A percentile compares a stretch with the other conserved stretches of the same genome.
Conservation (phyloP, 2,113 vertebrate species). For the Dipodomys spectabilis region DNA sequence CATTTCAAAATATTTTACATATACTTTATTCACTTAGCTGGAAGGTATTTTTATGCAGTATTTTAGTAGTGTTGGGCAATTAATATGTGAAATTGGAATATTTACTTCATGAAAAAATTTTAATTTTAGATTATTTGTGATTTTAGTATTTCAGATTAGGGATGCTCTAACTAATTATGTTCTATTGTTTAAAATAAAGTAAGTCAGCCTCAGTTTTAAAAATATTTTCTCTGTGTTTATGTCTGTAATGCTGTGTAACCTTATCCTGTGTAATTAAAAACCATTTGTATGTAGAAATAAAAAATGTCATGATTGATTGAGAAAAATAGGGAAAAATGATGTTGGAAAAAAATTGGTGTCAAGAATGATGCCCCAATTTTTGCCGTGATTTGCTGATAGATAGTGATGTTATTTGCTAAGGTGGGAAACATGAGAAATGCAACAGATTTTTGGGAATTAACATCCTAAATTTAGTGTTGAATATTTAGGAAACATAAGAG, state of each 20-base stretch:
- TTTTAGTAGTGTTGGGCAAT: neutral
- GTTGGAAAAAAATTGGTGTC: conserved; percentile 1
- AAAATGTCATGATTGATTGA: too few relatives aligned
- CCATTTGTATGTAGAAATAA: neutral
- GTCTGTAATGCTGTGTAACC: neutral
- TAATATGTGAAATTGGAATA: neutral
- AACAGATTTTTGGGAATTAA: neutral
- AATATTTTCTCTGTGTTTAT: neutral
- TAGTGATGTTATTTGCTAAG: conserved; percentile 14
- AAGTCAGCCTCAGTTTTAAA: conserved; percentile 32
- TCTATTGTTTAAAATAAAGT: too few relatives aligned
- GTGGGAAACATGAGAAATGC: conserved; percentile 14
- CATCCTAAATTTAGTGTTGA: conserved; percentile 43
- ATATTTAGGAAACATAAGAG: conserved; percentile 9
- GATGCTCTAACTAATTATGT: too few relatives aligned
- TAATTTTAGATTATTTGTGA: neutral
- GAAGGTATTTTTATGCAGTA: neutral
- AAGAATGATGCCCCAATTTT: neutral
- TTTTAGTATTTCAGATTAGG: too few relatives aligned
- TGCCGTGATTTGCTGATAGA: neutral
- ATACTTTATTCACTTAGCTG: neutral
- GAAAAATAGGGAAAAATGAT: neutral
- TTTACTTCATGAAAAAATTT: neutral
- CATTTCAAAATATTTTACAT: neutral
- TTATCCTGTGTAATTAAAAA: conserved; percentile 15